A percentile compares a stretch with the other conserved stretches of the same genome.
phyloP scores from a whole-genome alignment of 2,797 vertebrate species.

The Ctenopoma multispine region DNA sequence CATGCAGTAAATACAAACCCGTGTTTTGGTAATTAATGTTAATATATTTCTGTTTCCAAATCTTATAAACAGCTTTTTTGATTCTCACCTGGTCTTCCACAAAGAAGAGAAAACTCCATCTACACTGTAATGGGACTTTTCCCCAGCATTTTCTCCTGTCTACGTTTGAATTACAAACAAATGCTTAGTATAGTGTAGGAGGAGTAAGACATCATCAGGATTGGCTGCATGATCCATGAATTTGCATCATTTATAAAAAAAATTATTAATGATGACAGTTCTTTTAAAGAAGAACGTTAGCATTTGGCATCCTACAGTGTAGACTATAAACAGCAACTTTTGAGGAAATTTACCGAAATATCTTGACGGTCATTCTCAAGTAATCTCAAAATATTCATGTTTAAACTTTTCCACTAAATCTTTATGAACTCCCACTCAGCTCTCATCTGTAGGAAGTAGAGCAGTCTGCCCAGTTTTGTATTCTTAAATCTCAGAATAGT shows the following conservation, averaged over 20 bases:
- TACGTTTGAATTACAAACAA: slow-evolving; percentile 9
- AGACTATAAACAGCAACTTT: slow-evolving; percentile 34
- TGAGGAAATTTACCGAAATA: slow-evolving; percentile 54
- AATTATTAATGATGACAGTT: neutral
- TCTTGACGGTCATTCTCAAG: slow-evolving; percentile 51
- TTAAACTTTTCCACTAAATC: slow-evolving; percentile 36
- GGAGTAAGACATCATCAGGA: neutral
- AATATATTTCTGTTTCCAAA: neutral
- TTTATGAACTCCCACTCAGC: slow-evolving; percentile 65
- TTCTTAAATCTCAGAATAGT: slow-evolving; percentile 43
- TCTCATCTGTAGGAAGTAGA: slow-evolving; percentile 63
- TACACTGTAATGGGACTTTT: neutral
- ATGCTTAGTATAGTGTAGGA: slow-evolving; percentile 10
- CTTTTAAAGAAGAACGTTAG: neutral
- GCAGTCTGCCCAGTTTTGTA: slow-evolving; percentile 48
- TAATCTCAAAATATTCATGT: slow-evolving; percentile 65
- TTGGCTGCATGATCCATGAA: no score
- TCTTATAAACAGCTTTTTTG: slow-evolving; percentile 10
- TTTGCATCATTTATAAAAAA: neutral
- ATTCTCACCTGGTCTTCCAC: slow-evolving; percentile 8
- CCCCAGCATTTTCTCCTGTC: neutral
- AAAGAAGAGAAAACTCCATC: slow-evolving; percentile 9
- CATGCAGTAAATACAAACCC: no score
- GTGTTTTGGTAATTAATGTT: no score
- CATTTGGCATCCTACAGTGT: neutral